phyloP scores from a whole-genome alignment of 2,888 invertebrate genomes.

The Clunio marinus region DNA sequence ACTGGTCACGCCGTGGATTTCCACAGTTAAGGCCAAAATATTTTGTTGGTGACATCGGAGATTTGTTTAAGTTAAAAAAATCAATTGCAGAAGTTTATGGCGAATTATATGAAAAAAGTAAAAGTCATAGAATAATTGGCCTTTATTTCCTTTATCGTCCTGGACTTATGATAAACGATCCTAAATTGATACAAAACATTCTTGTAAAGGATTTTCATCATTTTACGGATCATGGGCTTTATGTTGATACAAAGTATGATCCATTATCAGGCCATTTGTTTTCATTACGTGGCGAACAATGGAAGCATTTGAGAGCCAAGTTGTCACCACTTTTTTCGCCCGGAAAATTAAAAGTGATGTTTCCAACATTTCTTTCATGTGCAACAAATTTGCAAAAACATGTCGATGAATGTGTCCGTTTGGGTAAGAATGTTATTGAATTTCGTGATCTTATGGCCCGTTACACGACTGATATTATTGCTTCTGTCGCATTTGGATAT shows the following conservation, averaged over 20 bases:
- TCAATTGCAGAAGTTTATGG: constrained; percentile 58
- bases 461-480: constrained; percentile 54
- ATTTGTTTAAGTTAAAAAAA: constrained; percentile 54
- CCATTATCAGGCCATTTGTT: constrained; percentile 57
- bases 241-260: constrained; percentile 55
- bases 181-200: constrained; percentile 56
- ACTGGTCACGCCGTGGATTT: constrained; percentile 56
- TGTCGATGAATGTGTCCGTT: constrained; percentile 46
- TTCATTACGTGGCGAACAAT: constrained; percentile 55
- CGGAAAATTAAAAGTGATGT: constrained; percentile 59
- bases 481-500: constrained; percentile 53
- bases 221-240: constrained; percentile 58
- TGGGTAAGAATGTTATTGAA: constrained; percentile 44
- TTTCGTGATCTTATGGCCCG: constrained; percentile 50
- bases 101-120: constrained; percentile 52
- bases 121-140: constrained; percentile 49
- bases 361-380: constrained; percentile 54
- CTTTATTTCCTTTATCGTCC: constrained; percentile 58
- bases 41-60: constrained; percentile 57
- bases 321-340: constrained; percentile 60
- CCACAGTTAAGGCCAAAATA: constrained; percentile 54
- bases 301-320: constrained; percentile 57
- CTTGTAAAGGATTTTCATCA: constrained; percentile 57
- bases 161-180: constrained; percentile 56
- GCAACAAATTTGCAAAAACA: constrained; percentile 52